phyloP scores from a whole-genome alignment of 2,888 invertebrate species.

The Eilema depressum region DNA sequence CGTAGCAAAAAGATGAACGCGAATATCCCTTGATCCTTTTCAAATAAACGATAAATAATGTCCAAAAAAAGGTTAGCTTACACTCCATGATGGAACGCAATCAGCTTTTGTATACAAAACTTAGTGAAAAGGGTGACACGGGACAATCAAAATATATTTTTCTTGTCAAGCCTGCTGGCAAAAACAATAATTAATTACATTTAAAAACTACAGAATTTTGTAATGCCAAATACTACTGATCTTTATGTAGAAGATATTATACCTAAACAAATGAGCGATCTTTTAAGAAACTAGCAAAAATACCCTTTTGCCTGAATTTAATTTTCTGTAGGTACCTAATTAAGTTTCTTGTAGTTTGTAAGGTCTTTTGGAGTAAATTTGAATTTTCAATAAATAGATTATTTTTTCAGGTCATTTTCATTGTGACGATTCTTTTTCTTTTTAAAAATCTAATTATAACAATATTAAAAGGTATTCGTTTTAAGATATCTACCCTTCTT shows the following conservation, averaged over 20 bases:
- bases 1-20: slow-evolving; percentile 19
- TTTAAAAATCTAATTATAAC: background rate
- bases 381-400: no score
- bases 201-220: background rate
- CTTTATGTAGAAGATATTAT: no score
- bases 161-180: background rate
- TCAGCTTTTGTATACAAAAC: slow-evolving; percentile 22
- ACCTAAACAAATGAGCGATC: no score
- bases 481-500: no score
- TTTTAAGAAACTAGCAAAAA: background rate
- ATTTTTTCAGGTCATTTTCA: background rate
- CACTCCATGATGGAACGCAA: slow-evolving; percentile 17
- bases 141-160: slow-evolving; percentile 8
- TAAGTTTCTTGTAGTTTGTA: no score
- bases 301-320: no score
- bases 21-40: slow-evolving; percentile 25
- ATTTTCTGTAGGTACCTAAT: no score
- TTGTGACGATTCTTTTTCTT: background rate
- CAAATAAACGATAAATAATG: slow-evolving; percentile 26
- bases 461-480: no score
- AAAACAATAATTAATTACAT: background rate
- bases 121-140: slow-evolving; percentile 12
- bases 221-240: background rate
- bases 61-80: slow-evolving; percentile 24
- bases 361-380: no score